These are phyloP conservation scores for Dynastes tityus DNA, from an alignment of 2,888 invertebrate species.

Conservation along the genomic window DNA sequence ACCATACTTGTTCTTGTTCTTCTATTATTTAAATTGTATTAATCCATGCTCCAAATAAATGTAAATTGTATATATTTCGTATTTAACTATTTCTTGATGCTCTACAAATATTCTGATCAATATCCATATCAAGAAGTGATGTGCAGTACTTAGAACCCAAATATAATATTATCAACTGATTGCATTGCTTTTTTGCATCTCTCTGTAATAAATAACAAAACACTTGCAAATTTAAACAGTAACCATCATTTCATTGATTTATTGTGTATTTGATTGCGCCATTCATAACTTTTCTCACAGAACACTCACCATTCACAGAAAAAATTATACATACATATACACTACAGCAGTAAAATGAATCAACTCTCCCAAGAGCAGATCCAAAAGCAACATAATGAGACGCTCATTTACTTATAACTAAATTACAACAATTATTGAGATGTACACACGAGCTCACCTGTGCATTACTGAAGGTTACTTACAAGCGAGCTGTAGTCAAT, in stretches of 20 bases:
- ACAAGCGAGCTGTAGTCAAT: conserved; percentile 39
- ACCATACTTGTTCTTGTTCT: no score
- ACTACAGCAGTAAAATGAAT: not conserved
- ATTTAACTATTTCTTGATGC: no score
- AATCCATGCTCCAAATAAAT: no score
- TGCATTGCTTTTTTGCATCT: not conserved
- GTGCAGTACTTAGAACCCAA: no score
- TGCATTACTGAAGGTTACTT: conserved; percentile 38
- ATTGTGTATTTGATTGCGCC: conserved; percentile 10
- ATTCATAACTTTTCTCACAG: conserved; percentile 13
- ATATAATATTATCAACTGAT: no score
- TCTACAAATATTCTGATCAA: no score
- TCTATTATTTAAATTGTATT: no score
- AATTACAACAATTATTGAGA: conserved; percentile 33
- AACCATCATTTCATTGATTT: conserved; percentile 22
- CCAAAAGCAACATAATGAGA: conserved; percentile 7
- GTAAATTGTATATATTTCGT: no score
- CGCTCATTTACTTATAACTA: conserved; percentile 33
- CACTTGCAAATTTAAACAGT: no score
- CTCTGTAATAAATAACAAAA: not conserved
- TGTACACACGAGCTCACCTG: conserved; percentile 30
- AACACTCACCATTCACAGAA: conserved; percentile 27
- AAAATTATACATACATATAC: not conserved
- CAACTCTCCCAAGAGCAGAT: conserved; percentile 2
- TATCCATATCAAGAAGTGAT: no score